phyloP scores from a whole-genome alignment of 2,888 invertebrate species.

The Drosophila kuntzei region DNA sequence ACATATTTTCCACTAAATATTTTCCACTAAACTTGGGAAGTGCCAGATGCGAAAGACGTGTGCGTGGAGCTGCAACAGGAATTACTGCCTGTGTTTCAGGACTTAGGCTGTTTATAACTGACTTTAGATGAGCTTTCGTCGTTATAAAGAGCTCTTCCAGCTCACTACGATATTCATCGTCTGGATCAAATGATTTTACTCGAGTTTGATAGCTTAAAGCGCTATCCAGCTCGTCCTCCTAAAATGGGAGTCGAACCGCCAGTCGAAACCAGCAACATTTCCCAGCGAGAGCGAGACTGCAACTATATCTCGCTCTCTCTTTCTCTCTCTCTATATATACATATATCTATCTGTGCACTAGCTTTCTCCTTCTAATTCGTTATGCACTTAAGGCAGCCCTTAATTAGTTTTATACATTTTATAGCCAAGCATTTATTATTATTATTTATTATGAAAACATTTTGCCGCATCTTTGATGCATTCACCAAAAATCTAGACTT shows the following conservation, averaged over 20 bases:
- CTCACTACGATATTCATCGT: too few relatives aligned
- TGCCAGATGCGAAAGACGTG: too few relatives aligned
- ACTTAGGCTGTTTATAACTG: too few relatives aligned
- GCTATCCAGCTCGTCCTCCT: slow-evolving; percentile 20
- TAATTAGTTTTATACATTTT: slow-evolving; percentile 41
- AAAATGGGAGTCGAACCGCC: background rate
- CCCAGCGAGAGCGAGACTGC: slow-evolving; percentile 29
- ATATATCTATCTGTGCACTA: slow-evolving; percentile 1
- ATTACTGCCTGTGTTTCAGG: too few relatives aligned
- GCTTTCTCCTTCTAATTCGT: slow-evolving; percentile 34
- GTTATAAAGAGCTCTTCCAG: too few relatives aligned
- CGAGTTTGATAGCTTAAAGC: too few relatives aligned
- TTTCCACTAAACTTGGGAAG: too few relatives aligned
- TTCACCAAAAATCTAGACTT: slow-evolving; percentile 56
- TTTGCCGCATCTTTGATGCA: slow-evolving; percentile 48
- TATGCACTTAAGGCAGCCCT: slow-evolving; percentile 22
- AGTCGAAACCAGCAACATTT: slow-evolving; percentile 2
- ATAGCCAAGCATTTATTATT: slow-evolving; percentile 41
- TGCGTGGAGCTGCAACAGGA: too few relatives aligned
- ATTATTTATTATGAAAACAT: slow-evolving; percentile 46
- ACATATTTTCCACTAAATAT: too few relatives aligned
- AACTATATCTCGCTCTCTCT: background rate
- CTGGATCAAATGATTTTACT: too few relatives aligned
- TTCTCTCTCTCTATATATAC: background rate
- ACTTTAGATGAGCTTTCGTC: too few relatives aligned